phyloP scores from a whole-genome alignment of 1,140 invertebrate genomes.

The Rhopalosiphum padi region DNA sequence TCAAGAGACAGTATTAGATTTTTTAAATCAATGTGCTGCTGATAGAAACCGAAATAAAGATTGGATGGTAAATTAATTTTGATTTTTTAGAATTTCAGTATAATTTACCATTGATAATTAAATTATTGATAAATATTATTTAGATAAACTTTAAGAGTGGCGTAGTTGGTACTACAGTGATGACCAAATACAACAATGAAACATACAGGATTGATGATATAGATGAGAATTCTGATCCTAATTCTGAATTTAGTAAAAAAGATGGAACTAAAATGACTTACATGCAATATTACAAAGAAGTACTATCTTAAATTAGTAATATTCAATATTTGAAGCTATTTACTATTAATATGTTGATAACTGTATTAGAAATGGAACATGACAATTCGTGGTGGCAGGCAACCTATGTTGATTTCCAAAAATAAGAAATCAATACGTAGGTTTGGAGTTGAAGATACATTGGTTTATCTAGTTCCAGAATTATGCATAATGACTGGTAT shows the following conservation, averaged over 20 bases:
- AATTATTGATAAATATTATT: not conserved
- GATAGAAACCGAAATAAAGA: conserved; percentile 57
- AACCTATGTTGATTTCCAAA: conserved; percentile 59
- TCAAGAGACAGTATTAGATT: conserved; percentile 67
- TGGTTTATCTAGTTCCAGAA: conserved; percentile 81
- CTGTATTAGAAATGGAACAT: conserved; percentile 56
- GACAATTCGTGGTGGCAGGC: conserved; percentile 28
- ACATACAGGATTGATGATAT: conserved; percentile 85
- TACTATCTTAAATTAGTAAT: not conserved
- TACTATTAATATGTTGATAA: not conserved
- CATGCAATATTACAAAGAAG: conserved; percentile 44
- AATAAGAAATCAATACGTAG: conserved; percentile 70
- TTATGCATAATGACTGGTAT: conserved; percentile 81
- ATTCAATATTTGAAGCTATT: no score
- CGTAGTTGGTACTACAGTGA: conserved; percentile 67
- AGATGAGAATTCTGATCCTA: conserved; percentile 69
- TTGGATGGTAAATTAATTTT: conserved; percentile 59
- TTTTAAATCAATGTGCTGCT: conserved; percentile 67
- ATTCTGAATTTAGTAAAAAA: conserved; percentile 72
- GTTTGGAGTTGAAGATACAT: conserved; percentile 68
- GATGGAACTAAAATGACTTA: conserved; percentile 63
- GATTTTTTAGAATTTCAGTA: not conserved
- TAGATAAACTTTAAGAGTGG: conserved; percentile 53
- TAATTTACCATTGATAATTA: not conserved
- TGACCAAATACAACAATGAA: conserved; percentile 84